Evolutionary conservation across 2,113 vertebrate genomes (phyloP), one percentile per base, ranked within the genome.

Genomic region (Carassius carassius): DNA sequence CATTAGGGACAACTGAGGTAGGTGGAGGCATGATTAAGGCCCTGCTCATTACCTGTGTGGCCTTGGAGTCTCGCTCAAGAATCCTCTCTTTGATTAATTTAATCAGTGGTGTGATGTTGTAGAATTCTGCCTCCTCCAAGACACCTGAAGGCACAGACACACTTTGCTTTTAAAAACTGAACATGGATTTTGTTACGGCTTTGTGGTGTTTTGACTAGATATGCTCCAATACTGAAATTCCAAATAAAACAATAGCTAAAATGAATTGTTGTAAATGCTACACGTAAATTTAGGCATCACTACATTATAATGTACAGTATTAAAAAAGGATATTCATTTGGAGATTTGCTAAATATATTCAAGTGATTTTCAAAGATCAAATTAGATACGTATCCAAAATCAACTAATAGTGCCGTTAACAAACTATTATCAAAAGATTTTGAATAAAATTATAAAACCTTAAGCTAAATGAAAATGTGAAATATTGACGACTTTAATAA

Each of bases 31-130:
- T 37, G 85, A 51, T 54, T 84, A 67, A 74, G 19, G 2, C 17
- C 3, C 16, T 56, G 16, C 9, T 58, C 25, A n/a, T 82, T 91
- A 99, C 98, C 96, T 99, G 97, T 0, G 96, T 94, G 81, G 96
- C 93, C 19, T 97, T 95, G 65, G 96, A 96, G 93, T 99, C 96
- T 75, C 97, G 94, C 90, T 98, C 97, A 77, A 97, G 91, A 87
- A 99, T 96, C 65, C 96, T 93, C 89, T 98, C 97, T 89, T 97
- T 99, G 89, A 99, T 98, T 90, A 99, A 94, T 87, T 97, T 96
- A 90, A 99, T 97, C 79, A 99, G 95, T 0, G 98, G 96, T 4
- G 97, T 96, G 12, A 99, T 99, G 92, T 99, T 98, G 92, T 98
- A 98, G 92, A 98, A 98, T 89, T 99, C 97, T 0, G 97, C 98